Percentiles rank a stretch among this genome's conserved stretches.
phyloP scores from a whole-genome alignment of 2,888 invertebrate genomes.

The Hartigia nigra region DNA sequence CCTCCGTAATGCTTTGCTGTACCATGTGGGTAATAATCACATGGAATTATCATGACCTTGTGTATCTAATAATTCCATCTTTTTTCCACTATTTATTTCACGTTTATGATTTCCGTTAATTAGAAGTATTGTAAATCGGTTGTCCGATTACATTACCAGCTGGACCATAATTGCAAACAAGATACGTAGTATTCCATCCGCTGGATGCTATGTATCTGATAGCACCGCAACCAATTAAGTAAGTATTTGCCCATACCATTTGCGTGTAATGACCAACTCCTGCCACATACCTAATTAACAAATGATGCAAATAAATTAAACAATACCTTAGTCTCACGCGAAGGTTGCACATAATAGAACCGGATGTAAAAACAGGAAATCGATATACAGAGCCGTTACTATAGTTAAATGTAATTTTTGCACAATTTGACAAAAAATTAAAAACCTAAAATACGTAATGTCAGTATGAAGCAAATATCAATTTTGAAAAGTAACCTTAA shows the following conservation, averaged over 20 bases:
- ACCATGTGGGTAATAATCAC: not conserved
- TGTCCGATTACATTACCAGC: slow-evolving; percentile 56
- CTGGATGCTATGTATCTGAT: slow-evolving; percentile 52
- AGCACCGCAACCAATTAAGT: slow-evolving; percentile 67
- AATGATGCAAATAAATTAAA: not conserved
- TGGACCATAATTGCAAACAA: slow-evolving; percentile 66
- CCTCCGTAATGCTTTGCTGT: not conserved
- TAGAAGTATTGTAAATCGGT: slow-evolving; percentile 48
- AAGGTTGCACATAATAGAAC: not conserved
- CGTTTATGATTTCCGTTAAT: not conserved
- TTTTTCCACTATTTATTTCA: not conserved
- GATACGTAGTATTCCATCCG: slow-evolving; percentile 42
- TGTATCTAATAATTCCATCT: not conserved
- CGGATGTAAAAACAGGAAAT: not conserved
- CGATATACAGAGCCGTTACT: not conserved
- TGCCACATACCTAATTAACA: not conserved
- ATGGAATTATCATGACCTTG: not conserved
- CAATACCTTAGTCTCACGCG: not conserved
- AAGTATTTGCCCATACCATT: slow-evolving; percentile 67
- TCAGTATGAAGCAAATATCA: not conserved
- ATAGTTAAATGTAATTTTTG: not conserved
- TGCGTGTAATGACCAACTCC: slow-evolving; percentile 64
- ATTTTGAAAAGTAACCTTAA: not conserved
- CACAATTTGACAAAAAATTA: no score
- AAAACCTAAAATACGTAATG: no score